Conservation (phyloP, 2,888 invertebrate species). For the Ophion ventricosus region DNA sequence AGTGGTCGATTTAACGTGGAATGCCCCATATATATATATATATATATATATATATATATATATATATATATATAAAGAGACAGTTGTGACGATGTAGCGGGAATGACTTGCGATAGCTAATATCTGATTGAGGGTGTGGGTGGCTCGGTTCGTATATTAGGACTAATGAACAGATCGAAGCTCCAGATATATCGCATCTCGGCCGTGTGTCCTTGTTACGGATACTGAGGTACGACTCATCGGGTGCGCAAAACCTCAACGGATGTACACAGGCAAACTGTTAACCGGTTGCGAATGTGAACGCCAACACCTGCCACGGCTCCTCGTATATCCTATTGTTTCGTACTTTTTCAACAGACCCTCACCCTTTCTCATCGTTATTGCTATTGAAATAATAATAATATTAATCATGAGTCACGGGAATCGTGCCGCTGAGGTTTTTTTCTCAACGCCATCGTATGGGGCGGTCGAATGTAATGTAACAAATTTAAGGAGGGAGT, state of each 20-base stretch:
- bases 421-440: neutral
- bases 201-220: conserved; percentile 70
- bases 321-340: conserved; percentile 32
- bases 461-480: neutral
- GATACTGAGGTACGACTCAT: conserved; percentile 48
- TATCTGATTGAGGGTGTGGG: conserved; percentile 76
- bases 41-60: too few species aligned
- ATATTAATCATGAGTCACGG: neutral
- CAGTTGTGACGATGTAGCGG: conserved; percentile 45
- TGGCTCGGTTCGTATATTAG: conserved; percentile 78
- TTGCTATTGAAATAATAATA: neutral
- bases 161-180: conserved; percentile 79
- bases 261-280: conserved; percentile 32
- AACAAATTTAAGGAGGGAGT: neutral
- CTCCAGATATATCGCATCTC: conserved; percentile 70
- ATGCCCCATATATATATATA: too few species aligned
- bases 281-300: conserved; percentile 37
- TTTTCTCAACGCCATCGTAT: neutral
- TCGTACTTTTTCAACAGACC: neutral
- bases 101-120: conserved; percentile 66
- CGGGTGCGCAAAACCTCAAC: conserved; percentile 31
- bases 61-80: conserved; percentile 12
- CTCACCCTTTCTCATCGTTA: neutral
- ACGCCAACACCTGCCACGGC: conserved; percentile 17
- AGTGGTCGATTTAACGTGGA: too few species aligned